These are phyloP conservation scores for Dolichoris vasculosae DNA, from an alignment of 1,140 invertebrate species.

Conservation along the genomic window DNA sequence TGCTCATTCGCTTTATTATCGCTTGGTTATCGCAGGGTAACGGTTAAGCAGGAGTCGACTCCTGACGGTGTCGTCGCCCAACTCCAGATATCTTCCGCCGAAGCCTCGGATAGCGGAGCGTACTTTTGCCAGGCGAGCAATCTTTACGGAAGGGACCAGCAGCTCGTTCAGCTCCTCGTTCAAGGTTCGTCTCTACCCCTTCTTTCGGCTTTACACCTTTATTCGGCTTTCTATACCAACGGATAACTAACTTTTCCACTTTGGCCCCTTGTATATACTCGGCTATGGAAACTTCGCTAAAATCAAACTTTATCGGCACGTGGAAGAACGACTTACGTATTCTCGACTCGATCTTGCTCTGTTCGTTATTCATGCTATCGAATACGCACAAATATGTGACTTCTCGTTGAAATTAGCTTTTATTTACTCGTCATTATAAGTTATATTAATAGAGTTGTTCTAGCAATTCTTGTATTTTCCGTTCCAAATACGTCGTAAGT, in stretches of 20 bases:
- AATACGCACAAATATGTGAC: neutral
- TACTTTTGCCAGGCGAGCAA: slow-evolving; percentile 90
- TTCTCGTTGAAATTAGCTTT: neutral
- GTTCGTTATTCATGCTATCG: neutral
- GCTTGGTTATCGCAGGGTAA: slow-evolving; percentile 72
- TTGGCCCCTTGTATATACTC: neutral
- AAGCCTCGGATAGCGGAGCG: slow-evolving; percentile 84
- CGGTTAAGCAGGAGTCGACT: slow-evolving; percentile 81
- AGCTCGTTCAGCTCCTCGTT: slow-evolving; percentile 86
- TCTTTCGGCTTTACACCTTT: neutral
- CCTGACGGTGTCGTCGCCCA: slow-evolving; percentile 82
- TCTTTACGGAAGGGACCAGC: slow-evolving; percentile 87
- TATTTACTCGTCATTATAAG: neutral
- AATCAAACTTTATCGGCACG: slow-evolving; percentile 9
- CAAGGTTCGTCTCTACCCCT: slow-evolving; percentile 77
- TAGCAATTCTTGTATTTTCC: neutral
- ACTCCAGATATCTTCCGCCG: slow-evolving; percentile 82
- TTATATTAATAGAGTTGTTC: neutral
- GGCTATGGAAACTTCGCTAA: neutral
- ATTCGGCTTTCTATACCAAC: neutral
- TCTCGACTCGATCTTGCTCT: neutral
- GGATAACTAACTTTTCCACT: slow-evolving; percentile 26
- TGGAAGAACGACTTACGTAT: neutral
- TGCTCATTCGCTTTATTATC: neutral
- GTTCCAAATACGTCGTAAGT: neutral